Percentiles rank a stretch among this genome's conserved stretches.
Conservation (phyloP, 2,888 invertebrate genomes). For the Chalcis sispes region DNA sequence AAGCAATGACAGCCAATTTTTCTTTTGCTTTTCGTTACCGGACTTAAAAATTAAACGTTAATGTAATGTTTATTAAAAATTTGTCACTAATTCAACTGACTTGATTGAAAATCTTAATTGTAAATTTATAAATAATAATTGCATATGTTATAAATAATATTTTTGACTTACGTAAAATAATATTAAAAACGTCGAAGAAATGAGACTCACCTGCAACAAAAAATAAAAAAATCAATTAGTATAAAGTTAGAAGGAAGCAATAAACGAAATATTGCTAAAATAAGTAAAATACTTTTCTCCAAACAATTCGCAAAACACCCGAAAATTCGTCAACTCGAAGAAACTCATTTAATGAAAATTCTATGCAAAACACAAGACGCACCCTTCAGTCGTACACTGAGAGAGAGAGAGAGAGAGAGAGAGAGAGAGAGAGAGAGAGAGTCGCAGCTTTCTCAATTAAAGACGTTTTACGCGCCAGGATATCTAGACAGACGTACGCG, state of each 20-base stretch:
- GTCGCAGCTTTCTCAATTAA: too few relatives aligned
- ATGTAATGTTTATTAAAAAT: too few relatives aligned
- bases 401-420: too few relatives aligned
- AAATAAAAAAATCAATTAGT: constrained; percentile 18
- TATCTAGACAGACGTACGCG: background rate
- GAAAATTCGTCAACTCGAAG: constrained; percentile 11
- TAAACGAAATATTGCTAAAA: constrained; percentile 2
- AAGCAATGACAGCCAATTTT: too few relatives aligned
- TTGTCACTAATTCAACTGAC: too few relatives aligned
- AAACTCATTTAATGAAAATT: constrained; percentile 46
- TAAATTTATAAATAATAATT: too few relatives aligned
- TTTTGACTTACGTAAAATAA: background rate
- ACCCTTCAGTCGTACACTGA: too few relatives aligned
- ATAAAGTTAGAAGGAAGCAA: background rate
- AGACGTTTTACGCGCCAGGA: constrained; percentile 9
- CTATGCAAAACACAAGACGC: constrained; percentile 46
- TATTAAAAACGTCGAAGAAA: background rate
- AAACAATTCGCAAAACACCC: background rate
- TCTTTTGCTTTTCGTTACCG: too few relatives aligned
- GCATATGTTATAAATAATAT: background rate
- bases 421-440: too few relatives aligned
- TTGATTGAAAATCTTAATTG: background rate
- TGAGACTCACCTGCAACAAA: constrained; percentile 49
- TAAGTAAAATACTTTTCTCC: background rate
- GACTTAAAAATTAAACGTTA: too few relatives aligned